These are phyloP conservation scores for Cynoglossus semilaevis DNA, from an alignment of 2,113 vertebrate genomes.

Conservation along the genomic window DNA sequence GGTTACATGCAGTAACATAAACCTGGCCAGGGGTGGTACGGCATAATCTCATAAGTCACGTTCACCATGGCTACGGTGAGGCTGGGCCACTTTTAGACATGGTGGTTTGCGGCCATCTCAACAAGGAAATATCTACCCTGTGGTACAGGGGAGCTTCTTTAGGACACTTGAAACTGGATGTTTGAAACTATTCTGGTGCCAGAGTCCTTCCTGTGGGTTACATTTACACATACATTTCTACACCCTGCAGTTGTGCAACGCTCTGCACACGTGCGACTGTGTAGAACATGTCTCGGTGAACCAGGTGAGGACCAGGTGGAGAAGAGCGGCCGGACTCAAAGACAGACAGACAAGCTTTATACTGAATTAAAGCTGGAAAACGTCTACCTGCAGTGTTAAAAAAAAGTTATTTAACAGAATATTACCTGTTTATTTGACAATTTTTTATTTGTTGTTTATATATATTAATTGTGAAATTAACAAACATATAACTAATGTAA, in stretches of 20 bases:
- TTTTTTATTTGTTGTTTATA: no score
- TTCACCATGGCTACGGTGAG: conserved; percentile 55
- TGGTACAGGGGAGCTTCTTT: conserved; percentile 66
- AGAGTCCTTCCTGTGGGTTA: conserved; percentile 63
- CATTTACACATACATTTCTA: conserved; percentile 45
- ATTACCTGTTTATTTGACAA: no score
- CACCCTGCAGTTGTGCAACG: conserved; percentile 27
- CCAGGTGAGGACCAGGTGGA: no score
- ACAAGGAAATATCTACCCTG: conserved; percentile 74
- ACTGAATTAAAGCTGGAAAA: no score
- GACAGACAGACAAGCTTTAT: conserved; percentile 8
- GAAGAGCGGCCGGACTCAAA: no score
- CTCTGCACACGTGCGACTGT: neutral
- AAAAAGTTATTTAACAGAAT: no score
- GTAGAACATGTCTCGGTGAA: no score
- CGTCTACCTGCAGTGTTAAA: no score
- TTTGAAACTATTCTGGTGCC: conserved; percentile 66
- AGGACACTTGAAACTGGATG: conserved; percentile 61
- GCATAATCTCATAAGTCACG: conserved; percentile 62
- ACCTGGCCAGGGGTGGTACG: conserved; percentile 43
- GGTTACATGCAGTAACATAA: conserved; percentile 40
- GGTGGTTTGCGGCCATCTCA: conserved; percentile 68
- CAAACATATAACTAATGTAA: no score
- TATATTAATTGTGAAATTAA: no score
- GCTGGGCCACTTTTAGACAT: conserved; percentile 55